Evolutionary conservation across 2,797 vertebrate genomes (phyloP).

Genomic region (Macropodus opercularis): DNA sequence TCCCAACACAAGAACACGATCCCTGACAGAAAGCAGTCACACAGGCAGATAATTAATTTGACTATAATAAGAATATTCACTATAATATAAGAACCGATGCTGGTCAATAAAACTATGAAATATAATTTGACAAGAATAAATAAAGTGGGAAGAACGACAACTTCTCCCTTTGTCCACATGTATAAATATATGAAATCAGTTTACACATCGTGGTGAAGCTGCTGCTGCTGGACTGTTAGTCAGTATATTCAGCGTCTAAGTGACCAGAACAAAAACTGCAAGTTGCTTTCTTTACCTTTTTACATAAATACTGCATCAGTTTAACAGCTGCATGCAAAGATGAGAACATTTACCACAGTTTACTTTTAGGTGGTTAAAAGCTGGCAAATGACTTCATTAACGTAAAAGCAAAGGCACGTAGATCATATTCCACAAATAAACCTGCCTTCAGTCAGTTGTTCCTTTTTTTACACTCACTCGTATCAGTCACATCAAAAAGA

Average conservation of each 20-base stretch:
- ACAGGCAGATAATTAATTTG: conserved; percentile 5
- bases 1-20: conserved; percentile 8
- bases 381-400: conserved; percentile 12
- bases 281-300: not conserved
- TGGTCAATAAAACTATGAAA: conserved; percentile 12
- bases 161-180: conserved; percentile 3
- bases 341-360: no score
- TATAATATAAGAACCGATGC: not conserved
- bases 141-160: conserved; percentile 17
- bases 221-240: no score
- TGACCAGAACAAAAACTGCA: not conserved
- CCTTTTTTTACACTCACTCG: conserved; percentile 11
- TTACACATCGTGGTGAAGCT: not conserved
- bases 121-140: conserved; percentile 38
- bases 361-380: conserved; percentile 6
- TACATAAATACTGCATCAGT: not conserved
- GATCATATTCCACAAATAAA: conserved; percentile 13
- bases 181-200: conserved; percentile 26
- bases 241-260: no score
- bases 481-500: conserved; percentile 8
- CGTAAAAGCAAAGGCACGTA: conserved; percentile 51
- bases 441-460: not conserved
- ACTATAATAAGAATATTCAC: not conserved
- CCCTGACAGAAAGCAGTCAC: not conserved
- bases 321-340: no score